Evolutionary conservation across 2,797 vertebrate species (phyloP).

Genomic region (Hoplostethus mediterraneus): DNA sequence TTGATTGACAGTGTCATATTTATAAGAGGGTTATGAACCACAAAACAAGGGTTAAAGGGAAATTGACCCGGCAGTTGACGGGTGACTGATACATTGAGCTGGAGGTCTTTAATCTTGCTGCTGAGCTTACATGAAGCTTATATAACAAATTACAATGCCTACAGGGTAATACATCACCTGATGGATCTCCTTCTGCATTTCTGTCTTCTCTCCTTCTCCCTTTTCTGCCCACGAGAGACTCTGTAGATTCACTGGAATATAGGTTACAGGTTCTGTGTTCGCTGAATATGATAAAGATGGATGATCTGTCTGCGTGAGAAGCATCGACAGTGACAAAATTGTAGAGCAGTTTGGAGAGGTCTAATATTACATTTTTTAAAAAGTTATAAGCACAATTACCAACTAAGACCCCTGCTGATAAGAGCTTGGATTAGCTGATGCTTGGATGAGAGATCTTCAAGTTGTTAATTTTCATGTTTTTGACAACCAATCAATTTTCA

Average conservation of each 20-base stretch:
- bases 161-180: slow-evolving; percentile 85
- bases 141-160: slow-evolving; percentile 88
- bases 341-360: slow-evolving; percentile 49
- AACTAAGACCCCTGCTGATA: neutral
- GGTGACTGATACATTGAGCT: slow-evolving; percentile 88
- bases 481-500: neutral
- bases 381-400: slow-evolving; percentile 22
- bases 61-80: slow-evolving; percentile 88
- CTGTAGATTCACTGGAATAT: slow-evolving; percentile 62
- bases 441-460: neutral
- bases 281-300: slow-evolving; percentile 71
- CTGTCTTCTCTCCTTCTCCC: slow-evolving; percentile 63
- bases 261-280: slow-evolving; percentile 69
- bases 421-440: neutral
- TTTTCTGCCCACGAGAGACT: slow-evolving; percentile 64
- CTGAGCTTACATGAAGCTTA: slow-evolving; percentile 88
- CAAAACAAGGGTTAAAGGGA: slow-evolving; percentile 90
- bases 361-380: slow-evolving; percentile 29
- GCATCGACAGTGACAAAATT: slow-evolving; percentile 44
- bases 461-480: neutral
- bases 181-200: slow-evolving; percentile 76
- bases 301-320: slow-evolving; percentile 49
- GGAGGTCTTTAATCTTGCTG: slow-evolving; percentile 88
- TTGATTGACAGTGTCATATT: slow-evolving; percentile 87
- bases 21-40: slow-evolving; percentile 88